Conservation (phyloP, 1,140 invertebrate species). For the Drosophila biarmipes region DNA sequence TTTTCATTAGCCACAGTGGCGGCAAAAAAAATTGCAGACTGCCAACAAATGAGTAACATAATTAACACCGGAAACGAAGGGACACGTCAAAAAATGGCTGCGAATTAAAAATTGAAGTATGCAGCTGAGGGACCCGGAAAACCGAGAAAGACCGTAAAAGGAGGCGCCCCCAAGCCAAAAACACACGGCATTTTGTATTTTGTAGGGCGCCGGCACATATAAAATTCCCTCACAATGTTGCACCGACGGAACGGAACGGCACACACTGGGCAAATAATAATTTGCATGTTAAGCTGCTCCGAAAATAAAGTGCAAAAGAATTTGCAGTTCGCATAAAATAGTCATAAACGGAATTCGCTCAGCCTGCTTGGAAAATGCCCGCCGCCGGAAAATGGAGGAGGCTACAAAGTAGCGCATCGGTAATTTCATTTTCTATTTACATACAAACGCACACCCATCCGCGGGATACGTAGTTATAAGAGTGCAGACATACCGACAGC, state of each 20-base stretch:
- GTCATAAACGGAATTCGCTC: slow-evolving; percentile 55
- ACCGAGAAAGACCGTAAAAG: slow-evolving; percentile 5
- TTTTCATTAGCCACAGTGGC: slow-evolving; percentile 19
- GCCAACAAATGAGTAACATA: slow-evolving; percentile 37
- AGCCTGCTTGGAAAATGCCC: slow-evolving; percentile 11
- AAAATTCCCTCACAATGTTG: slow-evolving; percentile 62
- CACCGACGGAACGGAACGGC: slow-evolving; percentile 24
- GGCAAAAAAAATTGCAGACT: neutral
- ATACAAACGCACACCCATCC: slow-evolving; percentile 23
- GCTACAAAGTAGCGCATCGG: slow-evolving; percentile 53
- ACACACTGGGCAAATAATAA: slow-evolving; percentile 53
- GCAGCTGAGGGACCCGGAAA: neutral
- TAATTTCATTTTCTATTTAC: slow-evolving; percentile 61
- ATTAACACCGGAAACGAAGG: slow-evolving; percentile 32
- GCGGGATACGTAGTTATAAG: neutral
- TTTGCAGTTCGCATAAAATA: slow-evolving; percentile 59
- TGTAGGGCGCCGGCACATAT: slow-evolving; percentile 36
- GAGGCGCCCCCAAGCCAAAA: slow-evolving; percentile 3
- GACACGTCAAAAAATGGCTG: slow-evolving; percentile 26
- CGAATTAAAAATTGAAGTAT: slow-evolving; percentile 46
- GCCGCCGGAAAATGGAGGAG: slow-evolving; percentile 23
- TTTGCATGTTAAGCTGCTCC: slow-evolving; percentile 56
- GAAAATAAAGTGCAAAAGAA: slow-evolving; percentile 55
- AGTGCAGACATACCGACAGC: neutral
- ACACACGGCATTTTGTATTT: slow-evolving; percentile 39